Evolutionary conservation across 2,797 vertebrate species (phyloP), one percentile per base, ranked within the genome.

Genomic region (Hemibagrus guttatus): DNA sequence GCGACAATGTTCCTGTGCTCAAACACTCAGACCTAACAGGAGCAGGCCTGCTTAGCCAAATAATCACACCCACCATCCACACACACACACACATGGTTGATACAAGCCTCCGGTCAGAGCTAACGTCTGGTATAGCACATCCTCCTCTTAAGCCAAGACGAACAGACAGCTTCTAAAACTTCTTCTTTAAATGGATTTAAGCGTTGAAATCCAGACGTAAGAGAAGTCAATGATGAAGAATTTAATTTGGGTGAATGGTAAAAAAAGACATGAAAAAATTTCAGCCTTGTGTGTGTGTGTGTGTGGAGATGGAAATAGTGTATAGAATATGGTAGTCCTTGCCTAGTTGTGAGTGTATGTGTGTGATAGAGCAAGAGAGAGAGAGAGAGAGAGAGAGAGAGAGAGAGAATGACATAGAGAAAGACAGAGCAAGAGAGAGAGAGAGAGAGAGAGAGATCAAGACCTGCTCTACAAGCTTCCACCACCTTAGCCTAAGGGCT

Each of bases 401-500:
- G 46, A 49, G 46, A 49, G 46, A 49, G 46, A 49, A 9, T 7
- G 46, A 49, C 6, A 49, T 5, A 49, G 46, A 49, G 46, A 49
- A 6, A 3, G 46, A 6, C 2, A 6, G 46, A 6, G 46, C 7
- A 6, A 49, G 46, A 49, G 46, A 49, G 46, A 49, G 46, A 16
- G 63, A 31, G 63, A 31, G 63, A 6, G 63, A 16, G n/a, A 28
- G 12, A 66, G 58, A 28, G 52, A 42, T 71, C 31, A 58, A 71
- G 83, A 84, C 81, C 71, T 83, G 59, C 54, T 84, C 72, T 69
- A 79, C 88, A 63, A 58, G 82, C 54, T 52, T 81, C 26, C 46
- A 23, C 63, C 88, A 75, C 88, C 88, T 86, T 84, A 86, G 78
- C 90, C 86, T 81, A 19, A 78, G 84, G 90, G 68, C n/a, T 3